phyloP scores from a whole-genome alignment of 2,797 vertebrate species.

The Falco berigora region DNA sequence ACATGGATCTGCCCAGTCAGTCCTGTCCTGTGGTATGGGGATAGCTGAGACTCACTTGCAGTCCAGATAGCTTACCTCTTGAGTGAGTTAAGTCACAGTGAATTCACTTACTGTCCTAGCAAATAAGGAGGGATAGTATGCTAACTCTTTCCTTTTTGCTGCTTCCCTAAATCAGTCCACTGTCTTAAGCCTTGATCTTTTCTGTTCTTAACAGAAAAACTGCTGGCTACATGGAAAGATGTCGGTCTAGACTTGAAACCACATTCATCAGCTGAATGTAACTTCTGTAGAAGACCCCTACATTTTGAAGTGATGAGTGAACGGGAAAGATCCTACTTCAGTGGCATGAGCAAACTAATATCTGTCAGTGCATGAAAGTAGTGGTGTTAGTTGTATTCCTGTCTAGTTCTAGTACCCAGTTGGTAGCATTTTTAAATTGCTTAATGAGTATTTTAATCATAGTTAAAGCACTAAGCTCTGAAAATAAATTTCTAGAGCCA shows the following conservation, averaged over 20 bases:
- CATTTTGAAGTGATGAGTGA: constrained; percentile 95
- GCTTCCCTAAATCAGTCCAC: not conserved
- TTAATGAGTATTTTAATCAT: constrained; percentile 60
- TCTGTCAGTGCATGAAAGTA: constrained; percentile 82
- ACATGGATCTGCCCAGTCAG: not conserved
- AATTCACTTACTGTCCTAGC: not conserved
- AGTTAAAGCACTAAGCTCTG: constrained; percentile 41
- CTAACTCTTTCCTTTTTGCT: not conserved
- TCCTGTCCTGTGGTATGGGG: not conserved
- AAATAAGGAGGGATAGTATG: too few relatives aligned
- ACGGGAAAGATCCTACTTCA: constrained; percentile 89
- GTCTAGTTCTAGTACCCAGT: not conserved
- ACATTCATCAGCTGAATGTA: constrained; percentile 88
- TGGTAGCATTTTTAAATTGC: constrained; percentile 63
- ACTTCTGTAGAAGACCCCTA: constrained; percentile 89
- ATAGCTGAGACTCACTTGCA: not conserved
- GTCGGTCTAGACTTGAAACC: constrained; percentile 86
- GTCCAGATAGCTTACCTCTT: not conserved
- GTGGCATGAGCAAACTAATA: constrained; percentile 86
- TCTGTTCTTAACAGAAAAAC: constrained; percentile 76
- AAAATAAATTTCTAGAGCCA: constrained; percentile 65
- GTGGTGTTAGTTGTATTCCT: not conserved
- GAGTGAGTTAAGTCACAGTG: not conserved
- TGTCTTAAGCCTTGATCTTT: not conserved
- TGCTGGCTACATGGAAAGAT: constrained; percentile 86